These are phyloP conservation scores for Palaemon carinicauda DNA, from an alignment of 1,140 invertebrate species.

Conservation along the genomic window DNA sequence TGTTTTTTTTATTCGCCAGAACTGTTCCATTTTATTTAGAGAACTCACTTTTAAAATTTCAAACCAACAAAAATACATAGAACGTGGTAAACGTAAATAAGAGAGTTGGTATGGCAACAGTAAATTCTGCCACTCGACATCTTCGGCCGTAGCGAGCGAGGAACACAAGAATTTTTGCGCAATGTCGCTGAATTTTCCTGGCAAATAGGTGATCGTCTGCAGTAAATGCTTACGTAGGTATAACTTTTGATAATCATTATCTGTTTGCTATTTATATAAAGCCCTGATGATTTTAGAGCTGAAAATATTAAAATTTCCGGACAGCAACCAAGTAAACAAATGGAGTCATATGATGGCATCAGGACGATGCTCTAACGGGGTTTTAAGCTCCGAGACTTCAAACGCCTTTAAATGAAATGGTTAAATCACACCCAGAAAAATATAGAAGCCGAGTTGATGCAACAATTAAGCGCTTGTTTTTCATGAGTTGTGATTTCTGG, in stretches of 20 bases:
- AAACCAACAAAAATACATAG: neutral
- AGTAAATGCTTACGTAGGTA: neutral
- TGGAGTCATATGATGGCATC: no score
- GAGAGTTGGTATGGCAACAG: slow-evolving; percentile 6
- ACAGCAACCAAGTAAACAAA: no score
- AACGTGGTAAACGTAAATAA: neutral
- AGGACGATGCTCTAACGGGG: no score
- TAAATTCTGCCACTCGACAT: slow-evolving; percentile 17
- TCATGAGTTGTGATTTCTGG: neutral
- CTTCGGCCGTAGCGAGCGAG: neutral
- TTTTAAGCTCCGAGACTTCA: no score
- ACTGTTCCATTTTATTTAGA: neutral
- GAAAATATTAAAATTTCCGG: no score
- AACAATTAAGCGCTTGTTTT: no score
- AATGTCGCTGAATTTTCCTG: slow-evolving; percentile 11
- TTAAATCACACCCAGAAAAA: no score
- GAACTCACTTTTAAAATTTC: neutral
- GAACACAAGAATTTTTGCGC: slow-evolving; percentile 34
- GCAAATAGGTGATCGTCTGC: neutral
- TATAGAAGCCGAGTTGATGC: no score
- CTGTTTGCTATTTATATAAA: neutral
- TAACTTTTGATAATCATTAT: neutral
- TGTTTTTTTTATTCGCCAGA: neutral
- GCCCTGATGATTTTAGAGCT: no score
- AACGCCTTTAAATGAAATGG: no score